Evolutionary conservation across 2,797 vertebrate species (phyloP).

Genomic region (Bradypodion ventrale): DNA sequence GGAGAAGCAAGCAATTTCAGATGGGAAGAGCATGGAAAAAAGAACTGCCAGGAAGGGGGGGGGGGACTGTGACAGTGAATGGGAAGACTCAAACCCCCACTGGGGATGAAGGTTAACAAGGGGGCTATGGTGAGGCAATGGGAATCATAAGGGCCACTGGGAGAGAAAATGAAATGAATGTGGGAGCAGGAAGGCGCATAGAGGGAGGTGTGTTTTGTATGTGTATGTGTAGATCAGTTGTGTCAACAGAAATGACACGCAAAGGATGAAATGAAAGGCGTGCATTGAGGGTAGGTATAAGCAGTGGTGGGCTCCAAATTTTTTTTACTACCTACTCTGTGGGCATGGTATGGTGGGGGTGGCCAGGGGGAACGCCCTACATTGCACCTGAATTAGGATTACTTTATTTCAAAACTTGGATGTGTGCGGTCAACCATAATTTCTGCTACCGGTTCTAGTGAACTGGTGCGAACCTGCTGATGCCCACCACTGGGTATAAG

Average conservation of each 20-base stretch:
- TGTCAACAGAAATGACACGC: not conserved
- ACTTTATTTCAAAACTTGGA: too few species aligned
- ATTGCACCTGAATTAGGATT: too few species aligned
- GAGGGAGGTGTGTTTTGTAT: not conserved
- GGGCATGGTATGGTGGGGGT: too few species aligned
- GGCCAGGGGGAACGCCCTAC: too few species aligned
- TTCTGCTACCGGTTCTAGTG: too few species aligned
- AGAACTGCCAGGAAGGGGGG: slow-evolving; percentile 1
- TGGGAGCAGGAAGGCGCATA: not conserved
- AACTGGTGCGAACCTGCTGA: too few species aligned
- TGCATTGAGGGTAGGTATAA: too few species aligned
- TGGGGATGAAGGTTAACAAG: slow-evolving; percentile 29
- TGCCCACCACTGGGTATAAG: too few species aligned
- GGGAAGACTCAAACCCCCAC: slow-evolving; percentile 4
- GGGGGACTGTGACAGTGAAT: not conserved
- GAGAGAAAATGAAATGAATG: not conserved
- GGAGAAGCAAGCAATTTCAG: not conserved
- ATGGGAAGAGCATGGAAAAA: not conserved
- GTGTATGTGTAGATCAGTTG: rapidly evolving
- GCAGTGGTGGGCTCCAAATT: too few species aligned
- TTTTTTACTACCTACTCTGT: too few species aligned
- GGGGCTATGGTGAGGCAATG: not conserved
- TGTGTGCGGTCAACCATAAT: too few species aligned
- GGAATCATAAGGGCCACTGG: not conserved
- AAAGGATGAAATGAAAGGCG: not conserved